Percentiles rank a stretch among this genome's conserved stretches.
phyloP scores from a whole-genome alignment of 2,888 invertebrate species.

The Apodemia mormo region DNA sequence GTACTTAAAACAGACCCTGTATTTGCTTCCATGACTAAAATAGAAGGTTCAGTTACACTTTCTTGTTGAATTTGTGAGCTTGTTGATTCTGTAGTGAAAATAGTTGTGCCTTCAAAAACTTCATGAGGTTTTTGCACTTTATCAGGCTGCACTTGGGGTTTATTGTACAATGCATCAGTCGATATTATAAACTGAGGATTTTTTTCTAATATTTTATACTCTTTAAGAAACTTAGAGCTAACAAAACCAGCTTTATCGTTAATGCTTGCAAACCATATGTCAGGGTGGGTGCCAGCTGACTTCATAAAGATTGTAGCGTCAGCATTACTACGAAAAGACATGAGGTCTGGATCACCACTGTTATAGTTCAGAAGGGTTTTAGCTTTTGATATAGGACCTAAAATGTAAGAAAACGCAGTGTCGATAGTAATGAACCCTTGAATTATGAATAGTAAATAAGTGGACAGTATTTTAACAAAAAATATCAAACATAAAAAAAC shows the following conservation, averaged over 20 bases:
- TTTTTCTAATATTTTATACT: conserved; percentile 76
- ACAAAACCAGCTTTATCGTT: conserved; percentile 86
- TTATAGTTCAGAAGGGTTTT: conserved; percentile 81
- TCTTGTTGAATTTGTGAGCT: conserved; percentile 28
- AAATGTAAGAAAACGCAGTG: conserved; percentile 37
- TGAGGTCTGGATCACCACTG: conserved; percentile 76
- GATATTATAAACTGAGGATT: conserved; percentile 60
- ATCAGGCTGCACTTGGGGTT: conserved; percentile 55
- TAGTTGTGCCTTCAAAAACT: conserved; percentile 86
- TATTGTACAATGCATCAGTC: conserved; percentile 40
- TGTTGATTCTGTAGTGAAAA: conserved; percentile 66
- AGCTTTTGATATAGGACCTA: conserved; percentile 84
- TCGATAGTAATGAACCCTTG: not conserved
- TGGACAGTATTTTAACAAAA: no score
- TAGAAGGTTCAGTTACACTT: conserved; percentile 7
- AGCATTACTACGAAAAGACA: conserved; percentile 83
- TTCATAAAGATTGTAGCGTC: conserved; percentile 86
- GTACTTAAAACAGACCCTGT: conserved; percentile 2
- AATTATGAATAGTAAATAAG: no score
- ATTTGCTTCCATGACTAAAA: not conserved
- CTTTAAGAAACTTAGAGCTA: conserved; percentile 81
- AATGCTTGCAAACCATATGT: conserved; percentile 87
- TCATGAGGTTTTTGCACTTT: conserved; percentile 69
- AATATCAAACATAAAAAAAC: not conserved
- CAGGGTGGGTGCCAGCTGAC: conserved; percentile 82